phyloP scores from a whole-genome alignment of 2,113 vertebrate species.

The Hylia prasina region DNA sequence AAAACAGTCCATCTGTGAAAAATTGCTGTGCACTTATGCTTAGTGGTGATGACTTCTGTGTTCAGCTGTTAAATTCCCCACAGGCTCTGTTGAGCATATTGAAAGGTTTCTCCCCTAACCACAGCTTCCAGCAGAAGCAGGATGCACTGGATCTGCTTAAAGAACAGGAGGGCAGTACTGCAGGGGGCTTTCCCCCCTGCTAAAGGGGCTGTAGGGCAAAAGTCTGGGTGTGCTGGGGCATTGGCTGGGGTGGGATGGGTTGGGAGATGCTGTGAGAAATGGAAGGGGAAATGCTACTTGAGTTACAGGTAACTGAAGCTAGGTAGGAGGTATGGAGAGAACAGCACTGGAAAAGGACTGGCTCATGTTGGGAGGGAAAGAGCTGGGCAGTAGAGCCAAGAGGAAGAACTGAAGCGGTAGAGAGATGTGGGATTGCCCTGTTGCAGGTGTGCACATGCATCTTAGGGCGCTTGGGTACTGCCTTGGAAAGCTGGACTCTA shows the following conservation, averaged over 20 bases:
- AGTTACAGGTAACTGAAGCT: not conserved
- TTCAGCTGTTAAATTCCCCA: not conserved
- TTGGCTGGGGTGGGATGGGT: not conserved
- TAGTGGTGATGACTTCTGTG: not conserved
- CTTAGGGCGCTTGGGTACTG: not conserved
- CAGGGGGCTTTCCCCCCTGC: not conserved
- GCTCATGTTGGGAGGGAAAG: not conserved
- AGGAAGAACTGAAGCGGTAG: not conserved
- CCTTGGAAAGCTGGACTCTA: not conserved
- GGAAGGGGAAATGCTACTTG: not conserved
- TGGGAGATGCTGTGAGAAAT: not conserved
- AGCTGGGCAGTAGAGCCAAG: not conserved
- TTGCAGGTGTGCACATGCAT: fast-evolving
- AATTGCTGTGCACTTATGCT: not conserved
- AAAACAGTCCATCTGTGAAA: not conserved
- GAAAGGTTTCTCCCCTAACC: not conserved
- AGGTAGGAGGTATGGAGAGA: not conserved
- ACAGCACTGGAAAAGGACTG: not conserved
- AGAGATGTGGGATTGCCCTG: fast-evolving
- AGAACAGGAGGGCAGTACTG: not conserved
- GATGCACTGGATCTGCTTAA: not conserved
- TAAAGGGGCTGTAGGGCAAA: not conserved
- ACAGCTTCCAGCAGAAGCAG: not conserved
- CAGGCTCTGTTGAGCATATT: not conserved
- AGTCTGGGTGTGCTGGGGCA: fast-evolving